A percentile compares a stretch with the other conserved stretches of the same genome.
These are phyloP conservation scores for Whitmania pigra DNA, from an alignment of 1,140 invertebrate genomes.

Conservation along the genomic window DNA sequence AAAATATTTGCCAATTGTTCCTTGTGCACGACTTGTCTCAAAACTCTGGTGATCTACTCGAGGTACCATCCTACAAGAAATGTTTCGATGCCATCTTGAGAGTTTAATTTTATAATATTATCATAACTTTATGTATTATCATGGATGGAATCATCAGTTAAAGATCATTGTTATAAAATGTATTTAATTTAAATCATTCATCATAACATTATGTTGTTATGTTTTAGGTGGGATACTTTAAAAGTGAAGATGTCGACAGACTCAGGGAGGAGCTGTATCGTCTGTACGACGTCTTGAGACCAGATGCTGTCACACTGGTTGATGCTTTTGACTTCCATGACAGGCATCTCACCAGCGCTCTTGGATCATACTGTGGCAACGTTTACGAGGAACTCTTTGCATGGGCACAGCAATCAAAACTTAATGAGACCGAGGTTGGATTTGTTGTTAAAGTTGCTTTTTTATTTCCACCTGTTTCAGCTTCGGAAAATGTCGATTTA, in stretches of 20 bases:
- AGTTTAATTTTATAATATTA: not conserved
- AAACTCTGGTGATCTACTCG: not conserved
- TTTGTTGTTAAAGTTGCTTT: not conserved
- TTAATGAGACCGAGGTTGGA: conserved; percentile 56
- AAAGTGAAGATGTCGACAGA: conserved; percentile 51
- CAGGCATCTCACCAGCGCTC: conserved; percentile 59
- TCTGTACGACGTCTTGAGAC: conserved; percentile 56
- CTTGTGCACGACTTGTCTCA: not conserved
- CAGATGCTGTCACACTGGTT: conserved; percentile 76
- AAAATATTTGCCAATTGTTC: not conserved
- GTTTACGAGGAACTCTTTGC: conserved; percentile 76
- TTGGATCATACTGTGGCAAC: conserved; percentile 76
- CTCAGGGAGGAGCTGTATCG: conserved; percentile 54
- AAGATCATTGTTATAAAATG: too few relatives aligned
- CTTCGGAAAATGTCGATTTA: too few relatives aligned
- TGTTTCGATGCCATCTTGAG: not conserved
- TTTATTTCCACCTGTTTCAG: not conserved
- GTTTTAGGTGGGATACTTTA: conserved; percentile 31
- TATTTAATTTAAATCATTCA: too few relatives aligned
- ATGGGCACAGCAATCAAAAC: conserved; percentile 67
- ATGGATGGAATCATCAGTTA: not conserved
- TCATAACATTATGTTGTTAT: too few relatives aligned
- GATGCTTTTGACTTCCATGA: conserved; percentile 80
- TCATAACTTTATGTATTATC: too few relatives aligned
- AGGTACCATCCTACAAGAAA: not conserved